Evolutionary conservation across 2,797 vertebrate genomes (phyloP).

Genomic region (Chaetodon trifasciatus): DNA sequence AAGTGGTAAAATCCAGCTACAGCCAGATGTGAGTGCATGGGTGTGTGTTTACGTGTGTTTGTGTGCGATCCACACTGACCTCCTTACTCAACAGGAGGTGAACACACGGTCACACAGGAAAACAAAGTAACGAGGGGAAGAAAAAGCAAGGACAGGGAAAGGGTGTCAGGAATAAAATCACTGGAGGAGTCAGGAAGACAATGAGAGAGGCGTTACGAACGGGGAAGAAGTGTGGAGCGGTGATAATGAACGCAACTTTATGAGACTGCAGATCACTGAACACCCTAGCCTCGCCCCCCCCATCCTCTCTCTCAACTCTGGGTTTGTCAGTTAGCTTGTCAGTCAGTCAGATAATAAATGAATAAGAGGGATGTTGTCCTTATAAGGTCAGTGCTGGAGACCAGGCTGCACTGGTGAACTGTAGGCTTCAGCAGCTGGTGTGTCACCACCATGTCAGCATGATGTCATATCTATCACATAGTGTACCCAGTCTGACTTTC

Average conservation of each 20-base stretch:
- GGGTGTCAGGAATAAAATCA: conserved; percentile 26
- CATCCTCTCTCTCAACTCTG: conserved; percentile 28
- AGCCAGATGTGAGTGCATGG: conserved; percentile 64
- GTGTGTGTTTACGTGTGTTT: not conserved
- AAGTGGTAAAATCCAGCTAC: conserved; percentile 68
- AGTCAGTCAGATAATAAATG: conserved; percentile 43
- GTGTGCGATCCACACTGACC: conserved; percentile 26
- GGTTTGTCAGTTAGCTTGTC: conserved; percentile 35
- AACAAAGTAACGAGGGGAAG: conserved; percentile 42
- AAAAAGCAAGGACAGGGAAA: conserved; percentile 31
- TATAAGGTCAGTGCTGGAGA: conserved; percentile 71
- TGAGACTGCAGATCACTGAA: conserved; percentile 30
- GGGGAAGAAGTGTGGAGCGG: conserved; percentile 38
- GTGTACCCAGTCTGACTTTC: conserved; percentile 27
- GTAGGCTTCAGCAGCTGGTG: conserved; percentile 46
- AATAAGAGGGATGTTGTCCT: conserved; percentile 59
- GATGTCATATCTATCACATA: conserved; percentile 52
- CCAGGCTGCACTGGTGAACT: conserved; percentile 31
- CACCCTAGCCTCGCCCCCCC: not conserved
- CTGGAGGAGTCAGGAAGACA: conserved; percentile 49
- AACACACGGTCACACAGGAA: conserved; percentile 61
- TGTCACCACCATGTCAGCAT: conserved; percentile 64
- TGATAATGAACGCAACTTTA: conserved; percentile 40
- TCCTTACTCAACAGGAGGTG: conserved; percentile 58
- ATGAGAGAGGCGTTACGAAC: conserved; percentile 11